Percentiles rank a stretch among this genome's conserved stretches.
Conservation (phyloP, 2,113 vertebrate species). For the Erythrocercus mccallii region DNA sequence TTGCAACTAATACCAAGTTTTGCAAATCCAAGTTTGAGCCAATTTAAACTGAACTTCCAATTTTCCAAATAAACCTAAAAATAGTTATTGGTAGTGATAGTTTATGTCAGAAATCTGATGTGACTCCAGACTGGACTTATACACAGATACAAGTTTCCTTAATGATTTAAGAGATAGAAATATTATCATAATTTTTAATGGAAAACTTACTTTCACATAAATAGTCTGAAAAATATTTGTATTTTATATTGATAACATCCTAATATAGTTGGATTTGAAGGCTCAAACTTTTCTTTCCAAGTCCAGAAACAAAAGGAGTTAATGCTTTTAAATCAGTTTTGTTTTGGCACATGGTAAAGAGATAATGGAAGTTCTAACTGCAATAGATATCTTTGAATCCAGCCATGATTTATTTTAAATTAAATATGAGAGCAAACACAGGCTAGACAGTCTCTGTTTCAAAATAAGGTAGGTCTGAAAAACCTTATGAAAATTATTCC, state of each 20-base stretch:
- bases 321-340: neutral
- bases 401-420: neutral
- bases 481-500: neutral
- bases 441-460: neutral
- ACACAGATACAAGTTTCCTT: neutral
- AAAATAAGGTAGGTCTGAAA: neutral
- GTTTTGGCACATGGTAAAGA: neutral
- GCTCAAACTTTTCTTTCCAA: neutral
- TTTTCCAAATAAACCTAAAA: neutral
- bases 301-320: neutral
- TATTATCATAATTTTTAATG: neutral
- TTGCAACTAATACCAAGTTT: neutral
- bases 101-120: neutral
- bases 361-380: neutral
- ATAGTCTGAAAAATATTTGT: neutral
- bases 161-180: neutral
- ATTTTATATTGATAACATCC: neutral
- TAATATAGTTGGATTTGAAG: neutral
- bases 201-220: neutral
- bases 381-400: neutral
- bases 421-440: neutral
- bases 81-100: neutral
- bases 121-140: neutral
- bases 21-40: neutral
- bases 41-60: neutral